These are phyloP conservation scores for Sardinella longiceps DNA, from an alignment of 2,797 vertebrate genomes.

Conservation along the genomic window DNA sequence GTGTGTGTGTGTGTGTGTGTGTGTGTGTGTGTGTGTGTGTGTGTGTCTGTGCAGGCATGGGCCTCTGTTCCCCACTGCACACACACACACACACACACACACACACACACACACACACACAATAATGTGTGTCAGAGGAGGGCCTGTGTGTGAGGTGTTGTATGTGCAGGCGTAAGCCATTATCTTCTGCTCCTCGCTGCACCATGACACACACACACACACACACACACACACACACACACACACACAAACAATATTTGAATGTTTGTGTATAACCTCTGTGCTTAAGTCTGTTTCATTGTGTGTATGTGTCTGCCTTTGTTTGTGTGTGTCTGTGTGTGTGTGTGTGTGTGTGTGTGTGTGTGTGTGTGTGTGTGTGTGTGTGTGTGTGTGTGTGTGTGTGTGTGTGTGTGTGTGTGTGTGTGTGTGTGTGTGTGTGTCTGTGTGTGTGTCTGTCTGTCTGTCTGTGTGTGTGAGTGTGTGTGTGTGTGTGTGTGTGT, in stretches of 20 bases:
- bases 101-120: constrained; percentile 55
- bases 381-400: not conserved
- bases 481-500: not conserved
- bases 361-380: not conserved
- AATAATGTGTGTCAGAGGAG: not conserved
- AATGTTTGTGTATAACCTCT: no score
- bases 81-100: constrained; percentile 10
- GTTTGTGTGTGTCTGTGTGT: not conserved
- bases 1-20: no score
- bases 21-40: no score
- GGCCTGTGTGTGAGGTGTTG: not conserved
- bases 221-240: no score
- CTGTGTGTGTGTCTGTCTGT: constrained; percentile 33
- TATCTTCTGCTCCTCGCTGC: no score
- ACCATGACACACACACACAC: no score
- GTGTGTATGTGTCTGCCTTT: no score
- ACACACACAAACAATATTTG: no score
- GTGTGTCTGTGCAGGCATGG: no score
- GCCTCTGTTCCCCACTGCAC: no score
- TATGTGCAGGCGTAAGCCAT: no score
- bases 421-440: constrained; percentile 9
- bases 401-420: not conserved
- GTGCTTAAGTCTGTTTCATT: constrained; percentile 52
- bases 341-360: not conserved
- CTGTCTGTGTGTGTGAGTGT: constrained; percentile 37